Evolutionary conservation across 2,113 vertebrate species (phyloP).

Genomic region (Menura novaehollandiae): DNA sequence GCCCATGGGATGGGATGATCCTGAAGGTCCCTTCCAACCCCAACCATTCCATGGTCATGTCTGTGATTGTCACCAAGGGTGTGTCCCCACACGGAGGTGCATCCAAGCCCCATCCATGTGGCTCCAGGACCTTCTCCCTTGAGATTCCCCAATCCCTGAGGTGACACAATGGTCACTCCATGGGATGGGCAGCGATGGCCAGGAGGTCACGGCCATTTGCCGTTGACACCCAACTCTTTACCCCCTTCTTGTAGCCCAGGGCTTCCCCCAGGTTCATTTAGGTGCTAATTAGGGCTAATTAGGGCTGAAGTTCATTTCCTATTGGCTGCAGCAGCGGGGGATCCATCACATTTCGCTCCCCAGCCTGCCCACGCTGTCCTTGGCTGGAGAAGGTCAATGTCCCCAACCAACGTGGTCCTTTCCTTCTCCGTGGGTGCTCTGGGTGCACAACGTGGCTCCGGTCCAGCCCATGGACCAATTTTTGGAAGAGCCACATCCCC

Average conservation of each 20-base stretch:
- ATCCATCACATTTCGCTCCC: not conserved
- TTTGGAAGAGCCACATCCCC: not conserved
- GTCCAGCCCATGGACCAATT: not conserved
- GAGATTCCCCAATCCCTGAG: not conserved
- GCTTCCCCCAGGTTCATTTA: not conserved
- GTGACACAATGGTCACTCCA: no score
- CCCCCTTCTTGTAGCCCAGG: no score
- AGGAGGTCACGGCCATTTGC: not conserved
- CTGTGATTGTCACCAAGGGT: not conserved
- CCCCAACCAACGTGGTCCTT: not conserved
- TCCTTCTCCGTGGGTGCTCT: not conserved
- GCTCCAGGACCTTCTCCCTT: not conserved
- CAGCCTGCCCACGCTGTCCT: not conserved
- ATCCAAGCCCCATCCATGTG: not conserved
- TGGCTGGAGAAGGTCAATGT: not conserved
- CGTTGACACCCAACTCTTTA: fast-evolving
- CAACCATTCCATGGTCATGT: not conserved
- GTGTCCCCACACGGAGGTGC: not conserved
- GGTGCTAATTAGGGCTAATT: not conserved
- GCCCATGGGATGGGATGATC: fast-evolving
- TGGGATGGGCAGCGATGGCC: not conserved
- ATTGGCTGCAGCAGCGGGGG: not conserved
- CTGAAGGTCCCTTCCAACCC: not conserved
- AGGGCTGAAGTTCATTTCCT: not conserved
- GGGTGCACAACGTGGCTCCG: not conserved